Base-by-base conservation (phyloP, 2,113 vertebrate genomes). In the Halichoerus grypus region DNA sequence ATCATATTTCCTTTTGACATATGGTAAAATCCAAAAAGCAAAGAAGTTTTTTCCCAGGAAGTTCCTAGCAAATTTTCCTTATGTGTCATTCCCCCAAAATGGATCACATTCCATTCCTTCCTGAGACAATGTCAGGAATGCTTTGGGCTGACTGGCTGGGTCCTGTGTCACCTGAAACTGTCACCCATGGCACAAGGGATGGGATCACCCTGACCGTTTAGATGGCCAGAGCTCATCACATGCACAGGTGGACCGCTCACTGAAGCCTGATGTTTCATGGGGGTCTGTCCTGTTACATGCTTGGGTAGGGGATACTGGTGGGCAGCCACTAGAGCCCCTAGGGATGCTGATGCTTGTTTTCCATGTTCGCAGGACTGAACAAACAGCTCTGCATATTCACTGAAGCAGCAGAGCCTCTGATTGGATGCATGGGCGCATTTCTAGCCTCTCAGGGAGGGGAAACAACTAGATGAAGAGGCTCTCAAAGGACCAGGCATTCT, bases 401-500 rank as follows among this genome's bases (percentile, higher is more conserved):
- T 33, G 91, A 95, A 53, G 39, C 55, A 26, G n/a, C 42, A 90
- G 63, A 61, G 74, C 46, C 53, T 63, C 55, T 36, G 91, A 81
- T 1, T 84, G 77, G 85, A 69, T 28, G 55, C 39, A n/a, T 1
- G 8, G 63, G 91, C n/a, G 65, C 21, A 7, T 53, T 94, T 94
- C 90, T 53, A 83, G 84, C 49, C 31, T 95, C 53, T 71, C 3
- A 13, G 49, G 80, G 46, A 61, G 39, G 39, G n/a, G 59, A 91
- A 51, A 53, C 26, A 72, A 42, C 39, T 69, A 33, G 33, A 42
- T 49, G 89, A 94, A 96, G 86, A 95, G 90, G 39, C 53, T 87
- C 59, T 91, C 46, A 31, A 22, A 92, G 93, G 76, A 39, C n/a
- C 11, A 1, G 3, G 51, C 24, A 49, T 51, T 53, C 76, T 81